Base-by-base conservation (phyloP, 2,797 vertebrate genomes). In the Borostomias antarcticus region DNA sequence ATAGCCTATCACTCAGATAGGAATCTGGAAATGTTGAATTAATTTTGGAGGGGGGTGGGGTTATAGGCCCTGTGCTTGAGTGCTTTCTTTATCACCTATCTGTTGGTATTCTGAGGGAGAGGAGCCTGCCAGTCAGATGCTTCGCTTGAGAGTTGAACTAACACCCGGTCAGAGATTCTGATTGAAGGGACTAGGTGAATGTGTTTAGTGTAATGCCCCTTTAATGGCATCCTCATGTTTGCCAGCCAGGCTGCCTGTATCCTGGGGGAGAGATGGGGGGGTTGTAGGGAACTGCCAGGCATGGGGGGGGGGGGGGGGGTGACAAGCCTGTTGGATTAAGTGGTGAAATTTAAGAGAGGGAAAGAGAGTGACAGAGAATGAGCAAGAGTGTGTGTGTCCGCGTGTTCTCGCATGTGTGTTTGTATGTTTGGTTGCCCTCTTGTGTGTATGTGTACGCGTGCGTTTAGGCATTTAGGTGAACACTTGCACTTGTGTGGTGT, bases 21-120 rank as follows among this genome's bases (percentile, higher is more conserved):
- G 89, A 93, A 96, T 98, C 95, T 96, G 81, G n/a, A 87, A 94
- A 97, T 94, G 95, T 94, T 93, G 94, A 96, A 96, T 97, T 96
- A 95, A 97, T 96, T 96, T 96, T 90, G 92, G 73, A 73, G 76
- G 29, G 75, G 58, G 71, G 90, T 93, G 92, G 93, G 90, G 93
- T 92, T 92, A 92, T 93, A 94, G 93, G 90, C 89, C 90, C 90
- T 89, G 56, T 93, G 92, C 88, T 91, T 88, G 90, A 93, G 92
- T 82, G 92, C 91, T 86, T 92, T 92, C 92, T 95, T 95, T 95
- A 95, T 95, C 94, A 94, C 93, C 92, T 94, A 92, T 92, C 91
- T 93, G 93, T 93, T 93, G 92, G 93, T 93, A 93, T 94, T 93
- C 91, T 89, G 87, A 92, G 89, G 94, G 92, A 92, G 93, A 93